A percentile compares a stretch with the other conserved stretches of the same genome.
phyloP scores from a whole-genome alignment of 2,113 vertebrate genomes.

The Amazona guildingii region DNA sequence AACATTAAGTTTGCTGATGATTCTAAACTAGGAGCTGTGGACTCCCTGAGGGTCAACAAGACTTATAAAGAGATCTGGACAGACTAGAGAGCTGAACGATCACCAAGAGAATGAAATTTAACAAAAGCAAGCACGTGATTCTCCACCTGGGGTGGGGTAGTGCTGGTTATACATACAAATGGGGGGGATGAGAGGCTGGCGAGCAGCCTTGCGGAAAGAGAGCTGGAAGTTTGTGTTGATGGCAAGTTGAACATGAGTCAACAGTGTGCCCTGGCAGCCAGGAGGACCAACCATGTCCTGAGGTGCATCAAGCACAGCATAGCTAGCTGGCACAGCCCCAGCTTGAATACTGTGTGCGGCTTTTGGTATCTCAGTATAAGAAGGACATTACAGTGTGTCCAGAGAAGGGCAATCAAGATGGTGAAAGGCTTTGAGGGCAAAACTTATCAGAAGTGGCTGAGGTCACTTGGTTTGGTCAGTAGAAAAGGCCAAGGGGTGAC shows the following conservation, averaged over 20 bases:
- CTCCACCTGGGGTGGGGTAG: not conserved
- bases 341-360: accelerated
- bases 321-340: not conserved
- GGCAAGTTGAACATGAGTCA: not conserved
- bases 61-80: not conserved
- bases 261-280: not conserved
- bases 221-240: not conserved
- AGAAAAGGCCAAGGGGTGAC: not conserved
- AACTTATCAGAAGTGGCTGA: not conserved
- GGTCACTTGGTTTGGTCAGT: not conserved
- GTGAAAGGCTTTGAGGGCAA: not conserved
- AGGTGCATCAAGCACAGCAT: not conserved
- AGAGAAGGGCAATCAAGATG: accelerated
- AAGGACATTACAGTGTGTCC: not conserved
- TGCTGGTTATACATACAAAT: not conserved
- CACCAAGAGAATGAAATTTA: not conserved
- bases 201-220: not conserved
- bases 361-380: not conserved
- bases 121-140: not conserved
- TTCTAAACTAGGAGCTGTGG: not conserved
- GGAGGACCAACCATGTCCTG: not conserved
- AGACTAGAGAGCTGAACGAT: not conserved
- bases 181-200: not conserved
- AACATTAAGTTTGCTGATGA: not conserved
- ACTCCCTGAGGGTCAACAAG: not conserved